phyloP scores from a whole-genome alignment of 2,113 vertebrate species.

The Raja brachyura region DNA sequence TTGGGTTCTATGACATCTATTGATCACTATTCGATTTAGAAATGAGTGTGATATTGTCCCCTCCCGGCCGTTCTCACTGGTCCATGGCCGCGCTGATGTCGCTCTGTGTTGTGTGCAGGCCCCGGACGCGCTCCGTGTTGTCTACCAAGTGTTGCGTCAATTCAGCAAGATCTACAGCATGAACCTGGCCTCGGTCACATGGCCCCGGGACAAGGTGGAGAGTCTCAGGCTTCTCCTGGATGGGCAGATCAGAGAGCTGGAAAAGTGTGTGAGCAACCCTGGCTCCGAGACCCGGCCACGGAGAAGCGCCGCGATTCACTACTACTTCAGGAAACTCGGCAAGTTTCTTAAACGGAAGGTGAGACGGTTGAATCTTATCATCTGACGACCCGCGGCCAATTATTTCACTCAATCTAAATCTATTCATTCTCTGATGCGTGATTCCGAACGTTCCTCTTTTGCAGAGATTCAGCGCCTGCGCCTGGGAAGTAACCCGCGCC shows the following conservation, averaged over 20 bases:
- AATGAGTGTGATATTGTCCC: no score
- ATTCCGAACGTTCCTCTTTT: not conserved
- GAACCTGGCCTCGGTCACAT: not conserved
- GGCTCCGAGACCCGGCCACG: not conserved
- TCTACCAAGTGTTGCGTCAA: not conserved
- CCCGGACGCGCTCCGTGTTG: not conserved
- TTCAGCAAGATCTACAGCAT: not conserved
- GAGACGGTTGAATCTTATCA: not conserved
- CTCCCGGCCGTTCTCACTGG: no score
- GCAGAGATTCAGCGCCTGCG: not conserved
- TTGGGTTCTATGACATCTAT: no score
- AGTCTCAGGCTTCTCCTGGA: not conserved
- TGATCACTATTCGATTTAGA: not conserved
- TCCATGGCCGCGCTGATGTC: no score
- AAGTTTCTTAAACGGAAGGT: not conserved
- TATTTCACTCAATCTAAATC: not conserved
- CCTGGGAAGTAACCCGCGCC: not conserved
- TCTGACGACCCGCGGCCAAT: no score
- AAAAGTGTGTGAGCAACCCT: not conserved
- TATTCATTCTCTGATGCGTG: not conserved
- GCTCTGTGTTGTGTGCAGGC: not conserved
- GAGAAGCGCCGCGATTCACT: not conserved
- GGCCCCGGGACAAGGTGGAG: not conserved
- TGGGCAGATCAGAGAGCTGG: not conserved
- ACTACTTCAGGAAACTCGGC: not conserved